A percentile compares a stretch with the other conserved stretches of the same genome.
Evolutionary conservation across 2,797 vertebrate genomes (phyloP).

Genomic region (Heliangelus exortis): DNA sequence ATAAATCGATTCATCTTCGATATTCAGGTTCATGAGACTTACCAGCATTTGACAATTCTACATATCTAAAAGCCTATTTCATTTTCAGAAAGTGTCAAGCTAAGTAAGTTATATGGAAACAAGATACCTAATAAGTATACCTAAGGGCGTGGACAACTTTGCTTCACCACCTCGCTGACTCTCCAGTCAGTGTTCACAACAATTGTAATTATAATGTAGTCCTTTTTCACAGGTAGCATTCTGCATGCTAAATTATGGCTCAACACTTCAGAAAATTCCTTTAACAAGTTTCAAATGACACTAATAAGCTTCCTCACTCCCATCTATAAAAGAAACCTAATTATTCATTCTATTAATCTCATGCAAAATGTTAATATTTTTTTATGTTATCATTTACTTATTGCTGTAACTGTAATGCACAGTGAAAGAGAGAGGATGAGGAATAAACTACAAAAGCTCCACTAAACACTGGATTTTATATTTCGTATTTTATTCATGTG

Average conservation of each 20-base stretch:
- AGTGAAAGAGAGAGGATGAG: background rate
- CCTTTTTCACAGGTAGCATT: background rate
- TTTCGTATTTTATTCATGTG: background rate
- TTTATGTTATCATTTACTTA: background rate
- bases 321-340: background rate
- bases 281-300: background rate
- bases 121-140: background rate
- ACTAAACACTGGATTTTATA: background rate
- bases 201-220: background rate
- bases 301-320: background rate
- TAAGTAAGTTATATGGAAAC: background rate
- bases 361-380: background rate
- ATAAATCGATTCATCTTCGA: background rate
- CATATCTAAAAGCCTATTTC: background rate
- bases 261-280: background rate
- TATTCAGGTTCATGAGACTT: background rate
- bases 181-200: background rate
- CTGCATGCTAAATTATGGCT: background rate
- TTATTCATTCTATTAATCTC: slow-evolving; percentile 1
- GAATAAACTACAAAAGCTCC: background rate
- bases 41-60: background rate
- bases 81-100: background rate
- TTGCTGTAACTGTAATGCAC: background rate
- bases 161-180: background rate
- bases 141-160: background rate